Evolutionary conservation across 2,113 vertebrate genomes (phyloP).

Genomic region (Otocyon megalotis): DNA sequence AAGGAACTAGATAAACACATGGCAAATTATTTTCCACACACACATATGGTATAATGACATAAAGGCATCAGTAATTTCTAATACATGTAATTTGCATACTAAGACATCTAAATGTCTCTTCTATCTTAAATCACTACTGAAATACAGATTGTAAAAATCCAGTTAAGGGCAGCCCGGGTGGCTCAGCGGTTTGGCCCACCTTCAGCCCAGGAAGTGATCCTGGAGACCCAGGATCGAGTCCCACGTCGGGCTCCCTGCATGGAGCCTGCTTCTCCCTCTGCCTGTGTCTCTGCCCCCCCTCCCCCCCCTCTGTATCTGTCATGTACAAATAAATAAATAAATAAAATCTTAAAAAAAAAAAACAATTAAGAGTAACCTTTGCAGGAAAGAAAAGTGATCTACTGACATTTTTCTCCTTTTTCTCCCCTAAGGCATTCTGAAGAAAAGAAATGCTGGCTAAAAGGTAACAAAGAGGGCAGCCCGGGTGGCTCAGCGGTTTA

Average conservation of each 20-base stretch:
- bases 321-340: no score
- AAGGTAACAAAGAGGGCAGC: conserved; percentile 20
- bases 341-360: no score
- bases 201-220: no score
- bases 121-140: conserved; percentile 26
- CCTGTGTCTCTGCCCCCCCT: no score
- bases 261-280: no score
- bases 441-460: conserved; percentile 54
- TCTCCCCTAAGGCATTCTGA: neutral
- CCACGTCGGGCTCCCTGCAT: no score
- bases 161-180: neutral
- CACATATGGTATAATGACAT: neutral
- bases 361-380: neutral
- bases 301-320: no score
- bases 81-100: neutral
- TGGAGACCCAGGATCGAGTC: no score
- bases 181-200: no score
- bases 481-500: no score
- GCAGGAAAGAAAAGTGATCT: neutral
- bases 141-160: conserved; percentile 4
- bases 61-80: neutral
- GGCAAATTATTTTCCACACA: conserved; percentile 41
- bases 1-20: conserved; percentile 7
- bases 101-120: neutral
- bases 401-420: neutral